phyloP scores from a whole-genome alignment of 2,888 invertebrate species.

The Junonia oenone region DNA sequence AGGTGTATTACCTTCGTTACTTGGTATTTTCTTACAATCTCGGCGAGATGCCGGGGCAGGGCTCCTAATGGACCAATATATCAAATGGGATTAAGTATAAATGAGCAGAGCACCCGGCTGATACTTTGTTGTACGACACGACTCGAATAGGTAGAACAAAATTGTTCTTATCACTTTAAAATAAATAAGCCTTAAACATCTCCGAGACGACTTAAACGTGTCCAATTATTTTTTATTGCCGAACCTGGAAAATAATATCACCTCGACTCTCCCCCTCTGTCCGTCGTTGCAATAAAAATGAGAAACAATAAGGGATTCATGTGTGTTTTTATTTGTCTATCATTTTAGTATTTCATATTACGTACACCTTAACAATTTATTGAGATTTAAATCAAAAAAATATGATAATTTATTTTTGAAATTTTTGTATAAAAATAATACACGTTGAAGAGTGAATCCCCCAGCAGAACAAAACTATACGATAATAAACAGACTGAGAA shows the following conservation, averaged over 20 bases:
- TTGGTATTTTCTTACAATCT: conserved; percentile 64
- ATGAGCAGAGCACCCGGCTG: conserved; percentile 60
- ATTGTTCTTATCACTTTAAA: conserved; percentile 40
- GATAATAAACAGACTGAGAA: conserved; percentile 48
- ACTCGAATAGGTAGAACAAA: conserved; percentile 47
- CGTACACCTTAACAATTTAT: no score
- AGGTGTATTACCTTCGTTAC: conserved; percentile 48
- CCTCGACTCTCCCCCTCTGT: neutral
- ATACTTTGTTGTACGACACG: conserved; percentile 47
- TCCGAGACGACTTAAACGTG: conserved; percentile 9
- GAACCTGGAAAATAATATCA: neutral
- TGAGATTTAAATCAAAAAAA: no score
- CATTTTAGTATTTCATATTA: no score
- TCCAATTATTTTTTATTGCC: conserved; percentile 22
- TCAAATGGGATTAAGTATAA: conserved; percentile 74
- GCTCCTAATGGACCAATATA: conserved; percentile 71
- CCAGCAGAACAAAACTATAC: conserved; percentile 37
- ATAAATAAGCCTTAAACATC: conserved; percentile 17
- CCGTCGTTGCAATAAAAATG: neutral
- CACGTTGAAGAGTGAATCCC: no score
- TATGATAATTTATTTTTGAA: no score
- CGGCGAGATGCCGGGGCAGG: conserved; percentile 56
- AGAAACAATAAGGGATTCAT: neutral
- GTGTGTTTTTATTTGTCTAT: neutral
- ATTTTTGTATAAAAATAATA: no score